Conservation (phyloP, 2,888 invertebrate genomes). For the Drosophila buzzatii region DNA sequence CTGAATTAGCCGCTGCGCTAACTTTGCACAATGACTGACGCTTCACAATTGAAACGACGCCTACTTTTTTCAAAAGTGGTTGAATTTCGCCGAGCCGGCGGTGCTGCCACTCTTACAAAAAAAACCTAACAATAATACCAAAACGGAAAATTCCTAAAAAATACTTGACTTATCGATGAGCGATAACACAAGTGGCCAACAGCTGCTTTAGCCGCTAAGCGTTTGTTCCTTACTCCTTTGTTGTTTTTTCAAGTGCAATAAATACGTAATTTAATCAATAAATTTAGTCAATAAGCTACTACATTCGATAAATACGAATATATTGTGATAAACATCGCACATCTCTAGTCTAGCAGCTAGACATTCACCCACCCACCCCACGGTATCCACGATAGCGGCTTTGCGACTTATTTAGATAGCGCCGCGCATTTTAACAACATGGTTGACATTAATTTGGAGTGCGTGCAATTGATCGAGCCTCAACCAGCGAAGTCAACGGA, state of each 20-base stretch:
- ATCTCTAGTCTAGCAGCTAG: conserved; percentile 35
- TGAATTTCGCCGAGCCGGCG: conserved; percentile 46
- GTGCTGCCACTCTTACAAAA: conserved; percentile 33
- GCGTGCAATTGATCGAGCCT: conserved; percentile 71
- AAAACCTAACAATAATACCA: conserved; percentile 5
- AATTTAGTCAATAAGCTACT: neutral
- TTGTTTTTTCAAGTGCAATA: conserved; percentile 28
- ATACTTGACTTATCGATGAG: conserved; percentile 14
- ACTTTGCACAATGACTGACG: conserved; percentile 68
- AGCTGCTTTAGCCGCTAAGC: conserved; percentile 35
- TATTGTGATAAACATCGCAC: conserved; percentile 22
- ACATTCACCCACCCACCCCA: conserved; percentile 23
- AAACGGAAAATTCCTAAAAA: conserved; percentile 13
- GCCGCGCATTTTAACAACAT: conserved; percentile 43
- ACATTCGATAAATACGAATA: conserved; percentile 24
- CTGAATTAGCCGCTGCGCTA: conserved; percentile 52
- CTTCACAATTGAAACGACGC: conserved; percentile 72
- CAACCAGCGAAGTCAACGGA: conserved; percentile 33
- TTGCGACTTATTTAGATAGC: conserved; percentile 28
- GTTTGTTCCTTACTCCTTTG: conserved; percentile 3
- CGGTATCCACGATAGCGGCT: conserved; percentile 30
- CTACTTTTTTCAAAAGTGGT: conserved; percentile 76
- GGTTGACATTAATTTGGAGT: conserved; percentile 74
- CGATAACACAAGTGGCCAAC: conserved; percentile 5
- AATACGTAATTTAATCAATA: conserved; percentile 5